These are phyloP conservation scores for Oryctolagus cuniculus DNA, from an alignment of 2,113 vertebrate genomes.

Conservation along the genomic window mOryCun1.1 NC_091439.1:84950501-84951000, in stretches of 20 bases:
- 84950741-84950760: neutral
- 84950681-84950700: neutral
- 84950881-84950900: neutral
- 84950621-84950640: neutral
- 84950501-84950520: neutral
- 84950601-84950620: neutral
- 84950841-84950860: neutral
- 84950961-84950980: neutral
- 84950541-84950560: neutral
- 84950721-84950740: neutral
- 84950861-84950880: neutral
- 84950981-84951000: neutral
- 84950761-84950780: neutral
- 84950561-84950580: neutral
- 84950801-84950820: neutral
- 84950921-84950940: neutral
- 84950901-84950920: conserved; percentile 8
- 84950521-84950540: neutral
- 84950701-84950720: neutral
- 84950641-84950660: neutral
- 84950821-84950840: neutral
- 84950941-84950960: neutral
- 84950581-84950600: neutral
- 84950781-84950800: neutral
- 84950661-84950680: neutral